phyloP scores from a whole-genome alignment of 2,113 vertebrate genomes.

The Illadopsis cleaveri region DNA sequence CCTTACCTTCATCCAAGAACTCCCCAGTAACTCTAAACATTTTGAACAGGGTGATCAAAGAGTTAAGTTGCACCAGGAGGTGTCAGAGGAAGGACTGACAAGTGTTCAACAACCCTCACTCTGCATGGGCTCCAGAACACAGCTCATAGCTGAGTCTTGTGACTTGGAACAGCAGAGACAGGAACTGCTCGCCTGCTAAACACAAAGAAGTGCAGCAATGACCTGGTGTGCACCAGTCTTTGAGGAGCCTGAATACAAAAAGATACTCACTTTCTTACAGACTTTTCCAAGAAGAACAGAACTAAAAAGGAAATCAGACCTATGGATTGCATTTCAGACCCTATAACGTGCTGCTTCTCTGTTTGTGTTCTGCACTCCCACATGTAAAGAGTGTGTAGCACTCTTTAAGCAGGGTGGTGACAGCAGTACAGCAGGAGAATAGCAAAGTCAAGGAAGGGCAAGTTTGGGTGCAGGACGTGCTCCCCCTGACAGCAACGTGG shows the following conservation, averaged over 20 bases:
- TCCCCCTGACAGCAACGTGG: accelerated
- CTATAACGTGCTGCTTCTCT: not conserved
- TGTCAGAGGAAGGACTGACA: not conserved
- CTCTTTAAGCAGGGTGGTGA: not conserved
- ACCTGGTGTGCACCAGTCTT: accelerated
- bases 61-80: not conserved
- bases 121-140: not conserved
- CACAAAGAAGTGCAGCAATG: not conserved
- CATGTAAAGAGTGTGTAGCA: not conserved
- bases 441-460: not conserved
- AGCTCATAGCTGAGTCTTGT: not conserved
- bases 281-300: not conserved
- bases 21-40: not conserved
- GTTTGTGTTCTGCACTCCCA: not conserved
- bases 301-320: not conserved
- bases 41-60: not conserved
- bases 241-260: not conserved
- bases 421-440: not conserved
- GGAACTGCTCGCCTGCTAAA: not conserved
- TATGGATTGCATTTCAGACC: not conserved
- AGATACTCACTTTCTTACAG: not conserved
- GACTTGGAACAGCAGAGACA: not conserved
- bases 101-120: not conserved
- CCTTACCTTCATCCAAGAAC: not conserved
- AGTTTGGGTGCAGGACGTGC: not conserved